phyloP scores from a whole-genome alignment of 2,797 vertebrate species.

The Gouania willdenowi region DNA sequence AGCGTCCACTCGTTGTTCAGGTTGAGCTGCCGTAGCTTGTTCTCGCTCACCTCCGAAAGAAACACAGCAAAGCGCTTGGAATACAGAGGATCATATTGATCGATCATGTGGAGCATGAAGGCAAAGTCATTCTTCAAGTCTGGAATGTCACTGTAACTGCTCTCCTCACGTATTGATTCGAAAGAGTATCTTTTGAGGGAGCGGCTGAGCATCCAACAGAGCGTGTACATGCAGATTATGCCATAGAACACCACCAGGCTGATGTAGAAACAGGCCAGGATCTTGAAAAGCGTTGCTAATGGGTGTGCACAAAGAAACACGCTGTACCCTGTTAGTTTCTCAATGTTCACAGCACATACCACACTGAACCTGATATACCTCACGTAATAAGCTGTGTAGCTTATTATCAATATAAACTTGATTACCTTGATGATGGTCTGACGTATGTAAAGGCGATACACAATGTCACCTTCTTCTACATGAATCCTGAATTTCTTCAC shows the following conservation, averaged over 20 bases:
- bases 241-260: constrained; percentile 92
- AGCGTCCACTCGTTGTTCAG: constrained; percentile 97
- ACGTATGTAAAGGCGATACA: constrained; percentile 93
- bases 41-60: constrained; percentile 96
- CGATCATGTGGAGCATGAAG: constrained; percentile 97
- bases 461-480: constrained; percentile 94
- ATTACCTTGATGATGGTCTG: constrained; percentile 98
- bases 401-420: constrained; percentile 92
- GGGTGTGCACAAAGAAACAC: constrained; percentile 94
- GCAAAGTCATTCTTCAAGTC: constrained; percentile 98
- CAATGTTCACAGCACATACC: constrained; percentile 86
- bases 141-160: constrained; percentile 97
- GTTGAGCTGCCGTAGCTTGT: constrained; percentile 96
- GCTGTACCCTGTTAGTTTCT: constrained; percentile 90
- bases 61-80: constrained; percentile 97
- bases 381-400: constrained; percentile 92
- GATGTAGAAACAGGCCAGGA: constrained; percentile 96
- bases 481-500: constrained; percentile 97
- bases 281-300: constrained; percentile 94
- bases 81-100: constrained; percentile 97
- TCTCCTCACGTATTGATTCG: constrained; percentile 95
- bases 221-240: constrained; percentile 94
- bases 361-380: constrained; percentile 87
- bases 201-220: constrained; percentile 94
- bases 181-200: constrained; percentile 96